Base-by-base conservation (phyloP, 1,140 invertebrate genomes). In the Drosophila sp. region DNA sequence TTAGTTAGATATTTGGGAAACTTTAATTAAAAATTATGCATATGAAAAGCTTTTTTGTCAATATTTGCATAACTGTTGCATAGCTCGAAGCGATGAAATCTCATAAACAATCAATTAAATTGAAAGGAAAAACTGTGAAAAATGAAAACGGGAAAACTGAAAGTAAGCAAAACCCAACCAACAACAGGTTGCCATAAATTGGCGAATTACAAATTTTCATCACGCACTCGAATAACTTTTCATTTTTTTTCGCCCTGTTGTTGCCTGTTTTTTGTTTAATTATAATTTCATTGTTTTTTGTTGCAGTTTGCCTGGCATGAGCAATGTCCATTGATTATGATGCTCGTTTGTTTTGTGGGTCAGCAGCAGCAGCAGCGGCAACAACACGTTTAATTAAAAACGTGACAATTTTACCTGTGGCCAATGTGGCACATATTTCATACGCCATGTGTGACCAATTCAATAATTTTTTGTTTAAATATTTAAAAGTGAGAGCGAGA, bases 351-450 rank as follows among this genome's bases (percentile, higher is more conserved):
- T 41, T 58, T 65, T 41, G 64, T 10, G 50, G 65, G 64, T 47
- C 50, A 40, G 62, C 44, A 50, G 44, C 44, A 27, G 7, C 44
- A 50, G 8, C n/a, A 50, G 25, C 44, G 10, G 25, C 40, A 41
- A n/a, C 2, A 47, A 47, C 8, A 57, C 61, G 76, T 89, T 87
- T 87, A 87, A 87, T 87, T 87, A 87, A 87, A 87, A 87, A 87
- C 83, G 83, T 87, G 83, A 87, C 83, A 87, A 87, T 87, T 87
- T 80, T 70, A 89, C 83, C 83, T 89, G 72, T 80, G 83, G 72
- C 84, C 67, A 80, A 40, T 72, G 67, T 67, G 63, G 58, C 64
- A 66, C 47, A 89, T 87, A 89, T 83, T 77, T 87, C 83, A 87
- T 80, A 74, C 84, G 84, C 70, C 79, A 74, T 70, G 72, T 87